Conservation (phyloP, 2,797 vertebrate species). For the Oryzias dopingdopingensis region DNA sequence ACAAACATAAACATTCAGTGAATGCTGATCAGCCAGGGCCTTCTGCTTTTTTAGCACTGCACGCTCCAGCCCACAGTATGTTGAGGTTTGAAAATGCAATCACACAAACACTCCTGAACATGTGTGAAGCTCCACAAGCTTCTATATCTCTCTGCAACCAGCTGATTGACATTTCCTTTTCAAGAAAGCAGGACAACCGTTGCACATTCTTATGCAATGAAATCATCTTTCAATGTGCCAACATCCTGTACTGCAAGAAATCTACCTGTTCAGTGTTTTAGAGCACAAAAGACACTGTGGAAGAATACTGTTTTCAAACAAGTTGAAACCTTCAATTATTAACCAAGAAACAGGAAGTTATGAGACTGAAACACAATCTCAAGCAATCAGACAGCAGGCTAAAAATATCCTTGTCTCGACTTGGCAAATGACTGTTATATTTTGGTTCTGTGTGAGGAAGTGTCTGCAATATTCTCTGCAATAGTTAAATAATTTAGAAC, state of each 20-base stretch:
- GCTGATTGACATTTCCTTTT: constrained; percentile 1
- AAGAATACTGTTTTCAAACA: constrained; percentile 18
- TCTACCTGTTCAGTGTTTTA: neutral
- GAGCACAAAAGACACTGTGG: neutral
- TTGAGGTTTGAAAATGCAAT: constrained; percentile 1
- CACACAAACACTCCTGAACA: constrained; percentile 10
- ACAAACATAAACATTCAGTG: constrained; percentile 28
- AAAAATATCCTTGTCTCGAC: constrained; percentile 43
- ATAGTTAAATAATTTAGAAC: constrained; percentile 8
- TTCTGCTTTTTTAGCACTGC: constrained; percentile 4
- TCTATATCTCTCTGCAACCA: neutral
- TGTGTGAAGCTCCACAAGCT: neutral
- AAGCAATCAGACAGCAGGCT: constrained; percentile 26
- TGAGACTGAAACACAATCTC: constrained; percentile 32
- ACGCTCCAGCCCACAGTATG: constrained; percentile 3
- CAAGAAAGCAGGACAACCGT: constrained; percentile 3
- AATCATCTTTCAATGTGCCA: constrained; percentile 1
- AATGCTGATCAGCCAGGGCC: constrained; percentile 8
- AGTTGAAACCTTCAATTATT: constrained; percentile 18
- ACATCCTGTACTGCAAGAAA: constrained; percentile 3
- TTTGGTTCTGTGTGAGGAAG: constrained; percentile 32
- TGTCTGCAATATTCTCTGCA: neutral
- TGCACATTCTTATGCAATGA: constrained; percentile 1
- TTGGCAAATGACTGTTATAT: constrained; percentile 31
- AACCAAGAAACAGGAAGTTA: constrained; percentile 47